Evolutionary conservation across 2,888 invertebrate species (phyloP).

Genomic region (Tinea pellionella): DNA sequence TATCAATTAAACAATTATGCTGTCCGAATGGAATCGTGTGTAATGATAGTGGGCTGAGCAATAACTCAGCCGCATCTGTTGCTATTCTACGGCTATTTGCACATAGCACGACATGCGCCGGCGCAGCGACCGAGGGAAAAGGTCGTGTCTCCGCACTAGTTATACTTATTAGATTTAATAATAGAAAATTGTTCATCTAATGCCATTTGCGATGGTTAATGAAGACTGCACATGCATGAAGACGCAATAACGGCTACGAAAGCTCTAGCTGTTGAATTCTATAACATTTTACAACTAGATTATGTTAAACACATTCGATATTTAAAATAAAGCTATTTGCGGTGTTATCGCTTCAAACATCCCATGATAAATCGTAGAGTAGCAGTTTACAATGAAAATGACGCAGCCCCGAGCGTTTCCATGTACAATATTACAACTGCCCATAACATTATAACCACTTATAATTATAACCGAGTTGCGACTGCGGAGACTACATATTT

Average conservation of each 20-base stretch:
- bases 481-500: not conserved
- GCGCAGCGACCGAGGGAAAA: conserved; percentile 14
- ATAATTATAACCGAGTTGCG: conserved; percentile 10
- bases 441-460: not conserved
- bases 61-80: conserved; percentile 66
- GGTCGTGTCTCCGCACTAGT: conserved; percentile 6
- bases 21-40: conserved; percentile 71
- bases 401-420: conserved; percentile 9
- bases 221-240: not conserved
- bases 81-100: conserved; percentile 62
- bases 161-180: conserved; percentile 11
- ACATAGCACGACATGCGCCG: conserved; percentile 57
- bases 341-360: conserved; percentile 1
- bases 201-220: not conserved
- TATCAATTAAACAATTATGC: conserved; percentile 73
- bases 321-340: conserved; percentile 3
- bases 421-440: conserved; percentile 5
- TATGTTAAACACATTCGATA: not conserved
- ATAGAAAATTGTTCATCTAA: conserved; percentile 1
- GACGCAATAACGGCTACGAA: not conserved
- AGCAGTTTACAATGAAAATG: conserved; percentile 12
- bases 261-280: not conserved
- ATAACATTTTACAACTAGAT: not conserved
- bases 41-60: conserved; percentile 67
- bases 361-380: conserved; percentile 10